These are phyloP conservation scores for Lycia hirtaria DNA, from an alignment of 2,888 invertebrate genomes.

Conservation along the genomic window DNA sequence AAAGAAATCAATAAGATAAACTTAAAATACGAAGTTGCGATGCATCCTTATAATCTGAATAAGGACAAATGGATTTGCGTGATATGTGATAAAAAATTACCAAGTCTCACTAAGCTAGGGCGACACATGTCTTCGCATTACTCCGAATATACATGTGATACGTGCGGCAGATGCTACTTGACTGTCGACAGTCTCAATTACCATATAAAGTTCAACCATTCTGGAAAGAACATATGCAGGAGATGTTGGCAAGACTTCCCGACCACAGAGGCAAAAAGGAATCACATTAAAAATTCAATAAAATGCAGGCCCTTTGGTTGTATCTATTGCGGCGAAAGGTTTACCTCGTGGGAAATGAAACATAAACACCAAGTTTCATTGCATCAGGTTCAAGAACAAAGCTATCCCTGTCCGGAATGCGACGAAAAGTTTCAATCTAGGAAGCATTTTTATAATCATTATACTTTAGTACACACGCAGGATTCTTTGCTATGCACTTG, in stretches of 20 bases:
- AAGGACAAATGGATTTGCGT: conserved; percentile 65
- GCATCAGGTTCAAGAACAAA: conserved; percentile 56
- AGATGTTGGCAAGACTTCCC: conserved; percentile 72
- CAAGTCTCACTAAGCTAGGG: conserved; percentile 63
- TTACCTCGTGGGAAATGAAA: conserved; percentile 70
- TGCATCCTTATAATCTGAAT: conserved; percentile 69
- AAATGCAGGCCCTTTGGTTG: conserved; percentile 69
- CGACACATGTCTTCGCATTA: conserved; percentile 73
- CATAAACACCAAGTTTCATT: conserved; percentile 60
- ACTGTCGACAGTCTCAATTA: conserved; percentile 67
- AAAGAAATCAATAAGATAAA: conserved; percentile 49
- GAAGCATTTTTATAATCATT: conserved; percentile 68
- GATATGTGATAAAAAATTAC: conserved; percentile 62
- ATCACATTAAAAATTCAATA: conserved; percentile 60
- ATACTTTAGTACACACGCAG: conserved; percentile 63
- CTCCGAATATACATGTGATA: conserved; percentile 68
- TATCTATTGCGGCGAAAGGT: conserved; percentile 66
- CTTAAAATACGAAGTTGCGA: conserved; percentile 58
- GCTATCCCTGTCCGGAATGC: conserved; percentile 69
- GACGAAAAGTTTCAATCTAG: conserved; percentile 54
- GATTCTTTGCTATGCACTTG: conserved; percentile 62
- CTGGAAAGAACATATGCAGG: conserved; percentile 62
- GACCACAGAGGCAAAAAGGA: conserved; percentile 55
- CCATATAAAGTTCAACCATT: conserved; percentile 66
- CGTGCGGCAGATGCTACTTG: conserved; percentile 69